Evolutionary conservation across 2,888 invertebrate species (phyloP), one percentile per base, ranked within the genome.

Genomic region (Catocala fraxini): DNA sequence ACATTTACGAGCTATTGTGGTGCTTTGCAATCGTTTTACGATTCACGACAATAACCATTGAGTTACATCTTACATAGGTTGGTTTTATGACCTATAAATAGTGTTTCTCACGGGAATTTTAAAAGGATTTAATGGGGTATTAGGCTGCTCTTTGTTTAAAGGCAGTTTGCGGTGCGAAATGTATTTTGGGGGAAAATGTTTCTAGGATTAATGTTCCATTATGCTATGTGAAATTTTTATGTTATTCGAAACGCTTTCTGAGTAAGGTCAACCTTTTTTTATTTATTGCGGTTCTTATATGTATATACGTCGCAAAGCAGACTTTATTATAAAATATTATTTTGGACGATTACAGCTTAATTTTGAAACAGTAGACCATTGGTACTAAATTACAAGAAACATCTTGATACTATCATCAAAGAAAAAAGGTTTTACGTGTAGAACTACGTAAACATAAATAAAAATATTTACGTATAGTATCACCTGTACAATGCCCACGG

Each of bases 1-100:
- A 57, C 47, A 46, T 77, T 76, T 58, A 76, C 68, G 72, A 71
- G 62, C 53, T 47, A 70, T 74, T 76, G 70, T 76, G 51, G 51
- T 25, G 56, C 45, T 63, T 59, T 47, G 62, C 61, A 70, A 70
- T 56, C 61, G 56, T 49, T 60, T 54, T 63, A 57, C 59, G 59
- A 75, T 71, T 63, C 51, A 49, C 55, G 52, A 62, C 47, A 53
- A 59, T 65, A 65, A 70, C 52, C 59, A 56, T 61, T 51, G 42
- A 53, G 39, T 65, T 59, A 68, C 61, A 48, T 15, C 51, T 51
- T 59, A 54, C 47, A 43, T 57, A 48, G 53, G 42, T 33, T 0
- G 39, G 39, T 12, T 55, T 55, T 60, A 60, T 55, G 41, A 11
- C 11, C 39, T 46, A 56, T 61, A 51, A 61, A 56, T 42, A 15